Percentiles rank a stretch among this genome's conserved stretches.
Evolutionary conservation across 2,113 vertebrate species (phyloP).

Genomic region (Varanus salvator): DNA sequence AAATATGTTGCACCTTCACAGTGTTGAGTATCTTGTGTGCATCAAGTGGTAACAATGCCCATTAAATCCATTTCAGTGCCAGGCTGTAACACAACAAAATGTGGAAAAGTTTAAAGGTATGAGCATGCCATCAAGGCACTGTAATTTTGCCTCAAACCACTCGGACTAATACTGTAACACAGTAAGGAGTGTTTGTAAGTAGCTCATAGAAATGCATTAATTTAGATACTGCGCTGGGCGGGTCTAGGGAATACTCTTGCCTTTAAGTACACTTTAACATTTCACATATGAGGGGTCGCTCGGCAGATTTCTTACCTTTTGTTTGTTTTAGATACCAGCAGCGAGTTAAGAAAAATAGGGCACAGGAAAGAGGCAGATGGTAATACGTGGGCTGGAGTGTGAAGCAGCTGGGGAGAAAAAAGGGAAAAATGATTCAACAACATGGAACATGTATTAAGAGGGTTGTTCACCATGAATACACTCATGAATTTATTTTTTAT

Average conservation of each 20-base stretch:
- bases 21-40: no score
- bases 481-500: not conserved
- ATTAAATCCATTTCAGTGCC: no score
- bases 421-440: not conserved
- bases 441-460: slow-evolving; percentile 20
- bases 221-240: not conserved
- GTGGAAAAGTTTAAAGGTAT: no score
- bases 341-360: slow-evolving; percentile 87
- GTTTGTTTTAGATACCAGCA: slow-evolving; percentile 82
- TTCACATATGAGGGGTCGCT: not conserved
- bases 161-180: not conserved
- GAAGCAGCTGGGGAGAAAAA: slow-evolving; percentile 82
- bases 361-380: slow-evolving; percentile 91
- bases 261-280: not conserved
- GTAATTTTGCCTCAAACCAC: not conserved
- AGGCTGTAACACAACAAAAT: no score
- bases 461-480: not conserved
- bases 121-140: no score
- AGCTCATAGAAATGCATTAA: not conserved
- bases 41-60: no score
- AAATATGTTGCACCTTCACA: no score
- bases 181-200: not conserved
- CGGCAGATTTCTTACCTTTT: slow-evolving; percentile 69
- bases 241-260: not conserved
- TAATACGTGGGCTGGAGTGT: slow-evolving; percentile 92